A percentile compares a stretch with the other conserved stretches of the same genome.
Conservation (phyloP, 2,888 invertebrate genomes). For the Ormyrus rosae region DNA sequence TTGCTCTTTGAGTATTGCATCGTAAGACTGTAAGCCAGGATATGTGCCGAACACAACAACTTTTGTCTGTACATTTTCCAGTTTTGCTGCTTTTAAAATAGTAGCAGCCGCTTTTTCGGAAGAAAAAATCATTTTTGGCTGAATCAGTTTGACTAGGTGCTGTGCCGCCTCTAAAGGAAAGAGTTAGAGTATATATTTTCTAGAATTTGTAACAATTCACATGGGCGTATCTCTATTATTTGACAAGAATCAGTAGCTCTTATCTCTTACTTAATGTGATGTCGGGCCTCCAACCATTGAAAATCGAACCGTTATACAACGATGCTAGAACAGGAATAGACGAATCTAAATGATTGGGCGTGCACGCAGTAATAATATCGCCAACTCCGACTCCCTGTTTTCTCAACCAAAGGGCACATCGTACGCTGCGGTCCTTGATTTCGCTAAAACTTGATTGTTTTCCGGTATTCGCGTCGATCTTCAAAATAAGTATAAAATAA, state of each 20-base stretch:
- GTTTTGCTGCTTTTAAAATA: slow-evolving; percentile 48
- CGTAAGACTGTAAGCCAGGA: slow-evolving; percentile 40
- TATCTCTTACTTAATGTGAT: slow-evolving; percentile 60
- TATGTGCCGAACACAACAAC: slow-evolving; percentile 51
- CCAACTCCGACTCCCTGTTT: slow-evolving; percentile 60
- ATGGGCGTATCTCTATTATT: no score
- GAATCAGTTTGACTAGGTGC: slow-evolving; percentile 59
- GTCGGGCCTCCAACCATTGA: slow-evolving; percentile 64
- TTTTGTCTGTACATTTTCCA: slow-evolving; percentile 52
- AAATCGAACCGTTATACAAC: slow-evolving; percentile 62
- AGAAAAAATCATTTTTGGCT: slow-evolving; percentile 66
- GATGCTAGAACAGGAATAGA: slow-evolving; percentile 64
- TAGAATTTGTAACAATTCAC: no score
- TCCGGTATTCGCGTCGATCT: slow-evolving; percentile 63
- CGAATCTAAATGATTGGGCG: slow-evolving; percentile 63
- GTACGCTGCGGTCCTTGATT: slow-evolving; percentile 62
- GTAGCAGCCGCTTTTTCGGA: slow-evolving; percentile 46
- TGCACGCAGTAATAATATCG: slow-evolving; percentile 64
- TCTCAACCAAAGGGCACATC: slow-evolving; percentile 67
- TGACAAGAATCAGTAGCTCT: no score
- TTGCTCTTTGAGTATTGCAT: neutral
- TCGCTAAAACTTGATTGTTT: slow-evolving; percentile 60
- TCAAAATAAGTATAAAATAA: neutral
- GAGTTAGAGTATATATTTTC: neutral
- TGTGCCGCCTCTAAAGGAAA: slow-evolving; percentile 60